Conservation (phyloP, 1,140 invertebrate genomes). For the Diprion similis region DNA sequence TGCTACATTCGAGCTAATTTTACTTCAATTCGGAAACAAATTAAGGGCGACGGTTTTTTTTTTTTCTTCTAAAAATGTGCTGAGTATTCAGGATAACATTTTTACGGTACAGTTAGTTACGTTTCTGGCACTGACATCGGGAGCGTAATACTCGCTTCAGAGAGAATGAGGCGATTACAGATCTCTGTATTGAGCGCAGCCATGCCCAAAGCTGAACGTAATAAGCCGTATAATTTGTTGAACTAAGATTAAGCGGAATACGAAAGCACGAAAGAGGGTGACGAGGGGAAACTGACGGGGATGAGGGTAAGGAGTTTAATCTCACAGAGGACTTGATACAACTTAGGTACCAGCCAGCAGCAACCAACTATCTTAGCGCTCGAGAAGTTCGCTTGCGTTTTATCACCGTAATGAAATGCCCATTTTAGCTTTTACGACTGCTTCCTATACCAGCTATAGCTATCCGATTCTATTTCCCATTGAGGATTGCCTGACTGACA, state of each 20-base stretch:
- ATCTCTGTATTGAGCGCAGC: no score
- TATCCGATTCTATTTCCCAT: constrained; percentile 24
- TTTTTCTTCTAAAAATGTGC: no score
- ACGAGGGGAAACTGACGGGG: not conserved
- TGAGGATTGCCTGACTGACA: not conserved
- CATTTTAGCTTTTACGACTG: constrained; percentile 26
- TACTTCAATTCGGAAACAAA: not conserved
- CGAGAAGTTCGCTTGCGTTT: constrained; percentile 21
- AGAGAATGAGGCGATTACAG: no score
- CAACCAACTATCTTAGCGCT: not conserved
- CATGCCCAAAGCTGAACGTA: not conserved
- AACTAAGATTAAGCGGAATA: not conserved
- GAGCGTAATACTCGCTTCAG: no score
- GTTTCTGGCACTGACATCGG: no score
- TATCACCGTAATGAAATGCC: constrained; percentile 25
- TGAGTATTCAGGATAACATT: no score
- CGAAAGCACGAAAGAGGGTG: not conserved
- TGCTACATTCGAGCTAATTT: not conserved
- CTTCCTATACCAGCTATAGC: not conserved
- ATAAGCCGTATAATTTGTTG: constrained; percentile 15
- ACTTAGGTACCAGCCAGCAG: not conserved
- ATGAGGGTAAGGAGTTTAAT: constrained; percentile 11
- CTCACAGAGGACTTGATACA: constrained; percentile 13
- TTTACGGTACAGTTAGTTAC: no score
- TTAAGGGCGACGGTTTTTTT: not conserved